Base-by-base conservation (phyloP, 2,113 vertebrate genomes). In the Chlorodrepanis virens region DNA sequence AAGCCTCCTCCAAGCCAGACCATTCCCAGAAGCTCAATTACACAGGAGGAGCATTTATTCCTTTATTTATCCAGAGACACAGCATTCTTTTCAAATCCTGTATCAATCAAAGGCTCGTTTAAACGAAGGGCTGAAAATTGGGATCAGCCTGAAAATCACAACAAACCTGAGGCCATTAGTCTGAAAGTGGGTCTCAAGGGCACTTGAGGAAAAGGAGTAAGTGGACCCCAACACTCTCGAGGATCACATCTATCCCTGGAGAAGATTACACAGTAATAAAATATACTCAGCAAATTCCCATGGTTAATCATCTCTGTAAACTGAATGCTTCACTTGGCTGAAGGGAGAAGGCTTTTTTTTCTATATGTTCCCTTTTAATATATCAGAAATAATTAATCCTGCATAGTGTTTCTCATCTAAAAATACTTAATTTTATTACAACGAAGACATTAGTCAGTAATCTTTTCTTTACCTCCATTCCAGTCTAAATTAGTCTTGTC, bases 261-360 rank as follows among this genome's bases (percentile, higher is more conserved):
- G 95, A 65, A 86, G 88, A 85, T 68, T 76, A 65, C 3, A 24
- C 6, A 5, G 86, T 44, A 87, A 93, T 90, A 94, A 93, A 96
- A 92, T 27, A 78, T 2, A 72, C 80, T 85, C 65, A 67, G 83
- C 18, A 31, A 96, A 93, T 87, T 94, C 79, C 87, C 93, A 57
- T 25, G 72, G 84, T 92, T 93, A 93, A 96, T 95, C 77, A 93
- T 89, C 90, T 93, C 84, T 65, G 81, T 71, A 97, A 96, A 88
- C 68, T 25, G 71, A 95, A 90, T 12, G 85, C 83, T 65, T 77
- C 78, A 14, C 80, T 84, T 72, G 79, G 80, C 91, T 94, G 88
- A 97, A 77, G 65, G 93, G 60, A 89, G 59, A 78, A 85, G 53
- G 69, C 29, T 10, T 82, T 87, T 91, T 93, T 90, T 71, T 11